Evolutionary conservation across 2,888 invertebrate genomes (phyloP), one percentile per base, ranked within the genome.

Genomic region (Troides helena): DNA sequence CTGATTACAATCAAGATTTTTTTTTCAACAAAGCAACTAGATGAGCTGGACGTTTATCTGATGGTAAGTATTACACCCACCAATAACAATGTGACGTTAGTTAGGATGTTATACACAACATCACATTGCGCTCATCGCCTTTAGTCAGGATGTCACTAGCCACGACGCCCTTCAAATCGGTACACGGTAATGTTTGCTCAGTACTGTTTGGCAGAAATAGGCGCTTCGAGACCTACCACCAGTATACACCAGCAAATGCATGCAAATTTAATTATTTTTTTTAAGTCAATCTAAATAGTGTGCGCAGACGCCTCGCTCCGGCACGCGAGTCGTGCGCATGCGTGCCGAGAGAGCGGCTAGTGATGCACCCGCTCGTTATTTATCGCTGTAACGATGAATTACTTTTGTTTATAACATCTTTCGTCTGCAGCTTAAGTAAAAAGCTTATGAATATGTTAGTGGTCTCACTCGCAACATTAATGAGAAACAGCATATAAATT

Each of bases 341-440:
- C 88, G 88, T 88, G 88, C 85, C 85, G 80, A 80, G 83, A 81
- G 81, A 82, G 83, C 83, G 82, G 83, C 84, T 85, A 82, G 80
- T 85, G 89, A 85, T 88, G 89, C 90, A 85, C 85, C 85, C 82
- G 82, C 81, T 74, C 74, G 83, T 88, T 86, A 90, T 91, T 90
- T 91, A 91, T 90, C 86, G 80, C 86, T 78, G 76, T 77, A 78
- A 77, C 85, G 81, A 85, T 86, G 85, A 84, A 86, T 88, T 85
- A 86, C 84, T 76, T 79, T 80, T 79, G 77, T 79, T 81, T 85
- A 83, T 85, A 83, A 80, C 85, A 86, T 84, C 85, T 85, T 84
- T 83, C 84, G 81, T 85, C 85, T 80, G 79, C 85, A 84, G 83
- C 84, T 82, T 82, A 81, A 81, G 77, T 82, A 85, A 87, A 88